Conservation (phyloP, 2,113 vertebrate genomes). For the Tragelaphus buxtoni region DNA sequence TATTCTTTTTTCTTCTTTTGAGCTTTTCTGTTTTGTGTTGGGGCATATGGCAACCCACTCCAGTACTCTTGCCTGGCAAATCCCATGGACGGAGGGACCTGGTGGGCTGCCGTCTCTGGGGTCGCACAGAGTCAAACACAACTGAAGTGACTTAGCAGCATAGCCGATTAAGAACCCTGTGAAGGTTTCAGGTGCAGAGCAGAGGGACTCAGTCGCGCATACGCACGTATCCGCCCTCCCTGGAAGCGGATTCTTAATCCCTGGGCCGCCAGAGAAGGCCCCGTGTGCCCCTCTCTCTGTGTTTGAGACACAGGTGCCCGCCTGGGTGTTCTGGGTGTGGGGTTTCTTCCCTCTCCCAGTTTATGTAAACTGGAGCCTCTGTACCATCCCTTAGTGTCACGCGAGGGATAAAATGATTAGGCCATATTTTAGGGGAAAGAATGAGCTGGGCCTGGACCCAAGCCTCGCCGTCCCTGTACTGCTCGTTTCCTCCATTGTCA, state of each 20-base stretch:
- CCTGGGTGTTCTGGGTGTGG: neutral
- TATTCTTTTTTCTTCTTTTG: neutral
- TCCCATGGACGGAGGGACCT: too few relatives aligned
- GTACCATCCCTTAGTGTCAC: neutral
- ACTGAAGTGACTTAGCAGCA: too few relatives aligned
- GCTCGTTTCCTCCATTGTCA: neutral
- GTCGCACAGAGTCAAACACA: too few relatives aligned
- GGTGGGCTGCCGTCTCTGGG: too few relatives aligned
- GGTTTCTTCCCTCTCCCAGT: neutral
- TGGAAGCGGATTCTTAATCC: neutral
- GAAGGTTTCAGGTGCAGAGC: neutral
- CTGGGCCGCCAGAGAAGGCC: neutral
- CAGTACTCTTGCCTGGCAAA: too few relatives aligned
- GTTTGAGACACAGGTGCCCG: neutral
- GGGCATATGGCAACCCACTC: neutral
- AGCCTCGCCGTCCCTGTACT: neutral
- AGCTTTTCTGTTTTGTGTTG: neutral
- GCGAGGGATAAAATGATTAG: neutral
- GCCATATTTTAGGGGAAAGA: neutral
- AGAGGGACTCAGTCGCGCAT: neutral
- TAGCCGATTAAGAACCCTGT: neutral
- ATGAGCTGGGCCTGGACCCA: neutral
- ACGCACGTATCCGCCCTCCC: fast-evolving
- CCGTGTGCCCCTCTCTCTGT: neutral
- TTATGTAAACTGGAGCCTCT: neutral